These are phyloP conservation scores for Amphimallon solstitiale DNA, from an alignment of 2,888 invertebrate genomes.

Conservation along the genomic window DNA sequence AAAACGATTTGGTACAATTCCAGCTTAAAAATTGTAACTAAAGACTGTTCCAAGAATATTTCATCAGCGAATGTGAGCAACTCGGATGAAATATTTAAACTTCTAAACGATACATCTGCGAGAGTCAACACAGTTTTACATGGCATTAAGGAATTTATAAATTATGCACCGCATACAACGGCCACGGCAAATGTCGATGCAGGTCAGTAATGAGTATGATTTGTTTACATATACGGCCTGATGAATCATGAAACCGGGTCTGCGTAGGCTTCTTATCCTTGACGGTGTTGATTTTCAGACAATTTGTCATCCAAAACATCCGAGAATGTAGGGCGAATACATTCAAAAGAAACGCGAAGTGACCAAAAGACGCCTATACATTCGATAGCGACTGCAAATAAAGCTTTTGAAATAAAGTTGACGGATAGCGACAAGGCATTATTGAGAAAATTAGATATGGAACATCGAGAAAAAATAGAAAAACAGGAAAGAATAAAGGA, in stretches of 20 bases:
- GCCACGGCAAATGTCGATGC: background rate
- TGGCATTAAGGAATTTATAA: conserved; percentile 73
- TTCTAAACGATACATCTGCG: conserved; percentile 38
- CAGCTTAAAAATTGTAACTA: conserved; percentile 67
- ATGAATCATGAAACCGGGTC: conserved; percentile 7
- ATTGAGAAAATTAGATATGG: conserved; percentile 64
- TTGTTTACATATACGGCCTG: conserved; percentile 4
- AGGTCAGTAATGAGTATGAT: conserved; percentile 25
- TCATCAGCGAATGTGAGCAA: conserved; percentile 12
- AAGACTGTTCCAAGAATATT: conserved; percentile 29
- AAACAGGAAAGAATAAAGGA: conserved; percentile 35
- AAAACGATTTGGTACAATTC: conserved; percentile 76
- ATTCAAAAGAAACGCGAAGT: conserved; percentile 4
- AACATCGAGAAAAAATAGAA: conserved; percentile 61
- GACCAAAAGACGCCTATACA: conserved; percentile 1
- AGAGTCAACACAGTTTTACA: conserved; percentile 75
- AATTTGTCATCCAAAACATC: conserved; percentile 15
- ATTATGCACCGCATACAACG: conserved; percentile 49
- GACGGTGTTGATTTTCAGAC: conserved; percentile 31
- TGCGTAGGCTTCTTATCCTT: conserved; percentile 17
- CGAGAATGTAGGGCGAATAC: conserved; percentile 11
- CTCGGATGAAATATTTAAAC: conserved; percentile 31
- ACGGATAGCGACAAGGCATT: conserved; percentile 65
- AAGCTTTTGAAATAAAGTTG: conserved; percentile 62
- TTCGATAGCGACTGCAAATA: conserved; percentile 15